Conservation (phyloP, 2,797 vertebrate genomes). For the Chanos chanos region DNA sequence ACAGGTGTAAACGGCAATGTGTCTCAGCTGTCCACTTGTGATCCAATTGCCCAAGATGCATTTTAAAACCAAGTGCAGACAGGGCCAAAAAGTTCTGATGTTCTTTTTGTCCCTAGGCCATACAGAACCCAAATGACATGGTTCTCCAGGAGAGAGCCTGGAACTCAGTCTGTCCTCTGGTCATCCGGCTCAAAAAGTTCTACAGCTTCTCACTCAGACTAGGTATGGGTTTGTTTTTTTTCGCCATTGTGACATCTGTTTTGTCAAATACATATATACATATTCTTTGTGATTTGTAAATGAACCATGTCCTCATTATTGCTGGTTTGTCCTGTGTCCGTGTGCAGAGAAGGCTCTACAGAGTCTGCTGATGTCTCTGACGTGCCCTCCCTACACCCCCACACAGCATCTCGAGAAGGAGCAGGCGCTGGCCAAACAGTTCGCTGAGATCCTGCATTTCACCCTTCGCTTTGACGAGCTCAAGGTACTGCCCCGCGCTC, state of each 20-base stretch:
- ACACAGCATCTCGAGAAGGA: slow-evolving; percentile 96
- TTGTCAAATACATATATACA: neutral
- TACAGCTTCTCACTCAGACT: slow-evolving; percentile 94
- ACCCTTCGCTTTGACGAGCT: slow-evolving; percentile 97
- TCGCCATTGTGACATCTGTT: too few relatives aligned
- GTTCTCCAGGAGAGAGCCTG: slow-evolving; percentile 92
- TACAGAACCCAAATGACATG: slow-evolving; percentile 92
- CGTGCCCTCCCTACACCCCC: slow-evolving; percentile 88
- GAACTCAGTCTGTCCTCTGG: slow-evolving; percentile 94
- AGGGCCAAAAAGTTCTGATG: too few relatives aligned
- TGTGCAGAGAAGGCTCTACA: slow-evolving; percentile 84
- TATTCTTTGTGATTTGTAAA: neutral
- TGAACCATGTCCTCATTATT: too few relatives aligned
- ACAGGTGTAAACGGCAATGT: too few relatives aligned
- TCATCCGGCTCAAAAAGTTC: slow-evolving; percentile 93
- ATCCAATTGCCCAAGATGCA: too few relatives aligned
- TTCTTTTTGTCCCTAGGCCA: slow-evolving; percentile 73
- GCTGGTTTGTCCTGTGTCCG: neutral
- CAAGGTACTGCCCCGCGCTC: slow-evolving; percentile 77
- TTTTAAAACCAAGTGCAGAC: too few relatives aligned
- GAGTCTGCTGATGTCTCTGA: slow-evolving; percentile 89
- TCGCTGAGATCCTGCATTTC: slow-evolving; percentile 97
- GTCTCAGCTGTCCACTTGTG: too few relatives aligned
- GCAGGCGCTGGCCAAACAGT: slow-evolving; percentile 95
- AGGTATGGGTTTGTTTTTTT: too few relatives aligned